Percentiles rank a stretch among this genome's conserved stretches.
Conservation (phyloP, 2,888 invertebrate genomes). For the Ceraclea dissimilis region DNA sequence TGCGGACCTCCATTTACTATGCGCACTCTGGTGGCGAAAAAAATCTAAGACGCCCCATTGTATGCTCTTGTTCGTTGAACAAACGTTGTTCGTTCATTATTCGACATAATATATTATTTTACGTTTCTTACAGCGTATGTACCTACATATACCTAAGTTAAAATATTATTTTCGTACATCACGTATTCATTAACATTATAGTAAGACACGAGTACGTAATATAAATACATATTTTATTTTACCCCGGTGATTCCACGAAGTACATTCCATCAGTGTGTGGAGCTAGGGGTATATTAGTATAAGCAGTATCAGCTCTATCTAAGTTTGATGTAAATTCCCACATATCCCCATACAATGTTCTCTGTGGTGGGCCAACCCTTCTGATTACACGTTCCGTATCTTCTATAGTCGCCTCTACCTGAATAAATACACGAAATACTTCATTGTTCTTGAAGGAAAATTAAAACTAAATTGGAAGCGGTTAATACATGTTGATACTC, state of each 20-base stretch:
- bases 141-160: too few relatives aligned
- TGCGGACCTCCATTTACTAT: too few relatives aligned
- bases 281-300: slow-evolving; percentile 57
- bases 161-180: too few relatives aligned
- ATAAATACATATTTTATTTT: slow-evolving; percentile 25
- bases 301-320: slow-evolving; percentile 65
- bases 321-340: slow-evolving; percentile 56
- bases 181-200: too few relatives aligned
- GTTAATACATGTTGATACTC: too few relatives aligned
- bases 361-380: slow-evolving; percentile 55
- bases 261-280: slow-evolving; percentile 76
- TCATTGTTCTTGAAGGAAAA: background rate
- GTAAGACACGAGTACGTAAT: too few relatives aligned
- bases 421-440: slow-evolving; percentile 9
- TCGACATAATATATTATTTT: too few relatives aligned
- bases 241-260: slow-evolving; percentile 67
- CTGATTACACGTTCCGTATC: slow-evolving; percentile 48
- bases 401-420: slow-evolving; percentile 44
- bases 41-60: too few relatives aligned
- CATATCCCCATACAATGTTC: slow-evolving; percentile 67
- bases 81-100: too few relatives aligned
- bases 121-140: too few relatives aligned
- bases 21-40: too few relatives aligned
- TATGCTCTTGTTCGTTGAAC: too few relatives aligned
- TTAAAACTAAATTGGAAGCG: background rate